A percentile compares a stretch with the other conserved stretches of the same genome.
Evolutionary conservation across 2,888 invertebrate genomes (phyloP).

Genomic region (Bimastos eiseni): DNA sequence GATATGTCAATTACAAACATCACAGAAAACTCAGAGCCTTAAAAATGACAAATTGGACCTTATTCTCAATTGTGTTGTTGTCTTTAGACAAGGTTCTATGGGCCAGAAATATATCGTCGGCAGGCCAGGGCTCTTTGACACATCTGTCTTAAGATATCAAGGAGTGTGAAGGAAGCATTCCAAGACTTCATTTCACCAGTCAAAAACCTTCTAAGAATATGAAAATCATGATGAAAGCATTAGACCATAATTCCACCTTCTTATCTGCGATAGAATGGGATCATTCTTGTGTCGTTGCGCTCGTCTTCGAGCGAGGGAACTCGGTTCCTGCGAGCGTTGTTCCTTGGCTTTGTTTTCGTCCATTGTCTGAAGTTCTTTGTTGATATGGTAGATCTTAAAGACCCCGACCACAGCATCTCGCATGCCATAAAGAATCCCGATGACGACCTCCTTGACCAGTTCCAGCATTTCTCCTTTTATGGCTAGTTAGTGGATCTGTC

Average conservation of each 20-base stretch:
- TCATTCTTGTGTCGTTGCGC: neutral
- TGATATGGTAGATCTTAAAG: neutral
- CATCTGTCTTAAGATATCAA: too few relatives aligned
- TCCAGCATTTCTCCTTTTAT: constrained; percentile 7
- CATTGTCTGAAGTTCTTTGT: neutral
- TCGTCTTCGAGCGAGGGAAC: neutral
- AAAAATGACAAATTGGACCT: too few relatives aligned
- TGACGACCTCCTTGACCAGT: neutral
- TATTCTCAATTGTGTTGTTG: too few relatives aligned
- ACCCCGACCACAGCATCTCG: neutral
- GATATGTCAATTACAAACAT: too few relatives aligned
- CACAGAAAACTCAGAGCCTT: too few relatives aligned
- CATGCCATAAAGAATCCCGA: neutral
- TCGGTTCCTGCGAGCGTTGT: neutral
- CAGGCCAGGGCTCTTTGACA: too few relatives aligned
- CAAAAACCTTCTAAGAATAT: neutral
- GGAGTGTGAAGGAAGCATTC: too few relatives aligned
- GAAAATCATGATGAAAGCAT: neutral
- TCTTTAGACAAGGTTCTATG: too few relatives aligned
- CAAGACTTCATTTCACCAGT: too few relatives aligned
- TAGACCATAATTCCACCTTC: neutral
- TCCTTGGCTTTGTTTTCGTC: neutral
- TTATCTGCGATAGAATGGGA: neutral
- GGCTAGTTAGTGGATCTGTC: neutral
- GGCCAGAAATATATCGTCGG: too few relatives aligned